phyloP scores from a whole-genome alignment of 2,797 vertebrate species.

The Microctenopoma stevenorrisi region DNA sequence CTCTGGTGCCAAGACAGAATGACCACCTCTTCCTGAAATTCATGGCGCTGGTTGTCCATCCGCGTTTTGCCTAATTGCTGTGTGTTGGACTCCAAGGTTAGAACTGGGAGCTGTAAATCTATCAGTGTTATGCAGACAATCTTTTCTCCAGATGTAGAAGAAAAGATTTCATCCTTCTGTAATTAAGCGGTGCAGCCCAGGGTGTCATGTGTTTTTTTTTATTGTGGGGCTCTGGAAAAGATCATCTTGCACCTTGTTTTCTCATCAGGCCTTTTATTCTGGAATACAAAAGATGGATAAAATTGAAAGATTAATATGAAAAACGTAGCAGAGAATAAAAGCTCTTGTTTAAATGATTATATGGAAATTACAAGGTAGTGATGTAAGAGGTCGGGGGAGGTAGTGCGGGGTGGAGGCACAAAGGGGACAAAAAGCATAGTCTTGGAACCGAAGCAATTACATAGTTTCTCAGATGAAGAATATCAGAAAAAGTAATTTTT shows the following conservation, averaged over 20 bases:
- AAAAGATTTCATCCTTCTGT: slow-evolving; percentile 89
- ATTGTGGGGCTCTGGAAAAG: slow-evolving; percentile 81
- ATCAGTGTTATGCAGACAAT: slow-evolving; percentile 83
- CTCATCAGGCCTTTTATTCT: slow-evolving; percentile 82
- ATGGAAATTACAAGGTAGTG: slow-evolving; percentile 74
- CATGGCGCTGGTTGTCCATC: slow-evolving; percentile 73
- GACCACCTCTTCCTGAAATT: slow-evolving; percentile 66
- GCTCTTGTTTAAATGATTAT: slow-evolving; percentile 68
- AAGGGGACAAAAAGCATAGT: slow-evolving; percentile 62
- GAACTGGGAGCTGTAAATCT: slow-evolving; percentile 87
- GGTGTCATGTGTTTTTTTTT: slow-evolving; percentile 83
- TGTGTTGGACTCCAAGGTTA: slow-evolving; percentile 77
- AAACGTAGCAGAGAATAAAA: slow-evolving; percentile 59
- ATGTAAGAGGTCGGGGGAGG: slow-evolving; percentile 68
- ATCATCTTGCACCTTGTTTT: slow-evolving; percentile 86
- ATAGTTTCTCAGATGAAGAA: slow-evolving; percentile 62
- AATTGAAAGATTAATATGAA: slow-evolving; percentile 68
- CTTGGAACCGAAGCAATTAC: slow-evolving; percentile 70
- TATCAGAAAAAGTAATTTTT: slow-evolving; percentile 56
- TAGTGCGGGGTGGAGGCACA: slow-evolving; percentile 55
- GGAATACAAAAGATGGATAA: slow-evolving; percentile 69
- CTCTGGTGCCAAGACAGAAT: slow-evolving; percentile 50
- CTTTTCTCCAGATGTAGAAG: slow-evolving; percentile 88
- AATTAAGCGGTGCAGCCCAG: slow-evolving; percentile 87
- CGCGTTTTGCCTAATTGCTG: slow-evolving; percentile 84